Base-by-base conservation (phyloP, 2,888 invertebrate genomes). In the Erpobdella octoculata region DNA sequence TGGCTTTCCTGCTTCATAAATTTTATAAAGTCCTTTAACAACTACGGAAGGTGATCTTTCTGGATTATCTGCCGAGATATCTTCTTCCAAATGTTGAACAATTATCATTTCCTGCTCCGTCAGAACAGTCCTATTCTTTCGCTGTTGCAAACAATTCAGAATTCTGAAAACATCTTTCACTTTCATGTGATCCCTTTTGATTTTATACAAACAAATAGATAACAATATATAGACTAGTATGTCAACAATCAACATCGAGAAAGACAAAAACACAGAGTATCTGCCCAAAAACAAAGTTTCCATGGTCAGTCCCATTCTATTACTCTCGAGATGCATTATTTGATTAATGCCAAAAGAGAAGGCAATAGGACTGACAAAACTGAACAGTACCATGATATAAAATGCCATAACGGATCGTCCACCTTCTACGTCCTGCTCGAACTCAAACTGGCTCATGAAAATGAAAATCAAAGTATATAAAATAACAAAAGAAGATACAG, bases 341-440 rank as follows among this genome's bases (percentile, higher is more conserved):
- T 53, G 53, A 53, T 53, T 53, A 21, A 53, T 25, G 53, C 53
- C 53, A 25, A 53, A 28, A 12, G 53, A 53, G 53, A 53, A 53
- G 28, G 53, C 53, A 21, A 53, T 53, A 53, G 53, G 53, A n/a
- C 53, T 53, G 53, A 53, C 21, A 53, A 53, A 28, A 53, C 53
- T 53, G 8, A 6, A 53, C 21, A 53, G 21, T 25, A 53, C 28
- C 21, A 53, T 53, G 53, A 53, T n/a, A 12, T 53, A 53, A 53
- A 25, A 53, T 25, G 28, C 28, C 21, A 25, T 28, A 8, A 28
- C 21, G 15, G 28, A 53, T 1, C 28, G 12, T 25, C 28, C 28
- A 25, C 53, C 53, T 28, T 53, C 53, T n/a, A n/a, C n/a, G n/a
- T n/a, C n/a, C n/a, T n/a, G n/a, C 9, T 53, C 53, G 28, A 53